phyloP scores from a whole-genome alignment of 2,888 invertebrate genomes.

The Koerneria pararmatus region DNA sequence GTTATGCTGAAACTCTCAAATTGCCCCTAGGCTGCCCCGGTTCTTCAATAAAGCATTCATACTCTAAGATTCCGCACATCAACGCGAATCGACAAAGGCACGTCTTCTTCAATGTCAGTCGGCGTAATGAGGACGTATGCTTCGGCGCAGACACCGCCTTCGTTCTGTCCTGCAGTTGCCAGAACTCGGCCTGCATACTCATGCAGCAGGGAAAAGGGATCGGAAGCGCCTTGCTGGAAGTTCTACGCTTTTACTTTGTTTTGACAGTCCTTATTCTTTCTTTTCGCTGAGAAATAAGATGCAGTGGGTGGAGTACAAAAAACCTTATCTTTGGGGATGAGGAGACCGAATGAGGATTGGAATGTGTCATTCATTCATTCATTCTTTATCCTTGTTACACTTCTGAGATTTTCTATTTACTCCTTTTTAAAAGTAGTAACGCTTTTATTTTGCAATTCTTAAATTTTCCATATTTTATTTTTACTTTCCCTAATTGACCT shows the following conservation, averaged over 20 bases:
- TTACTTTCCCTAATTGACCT: conserved; percentile 19
- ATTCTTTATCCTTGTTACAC: too few relatives aligned
- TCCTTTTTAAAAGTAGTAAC: neutral
- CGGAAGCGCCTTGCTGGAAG: conserved; percentile 32
- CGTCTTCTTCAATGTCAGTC: conserved; percentile 11
- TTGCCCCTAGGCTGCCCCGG: too few relatives aligned
- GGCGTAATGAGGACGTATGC: conserved; percentile 3
- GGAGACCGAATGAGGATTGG: too few relatives aligned
- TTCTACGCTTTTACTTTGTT: neutral
- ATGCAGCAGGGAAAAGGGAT: conserved; percentile 40
- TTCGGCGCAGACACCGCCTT: neutral
- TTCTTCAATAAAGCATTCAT: neutral
- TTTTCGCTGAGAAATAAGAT: neutral
- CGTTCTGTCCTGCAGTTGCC: neutral
- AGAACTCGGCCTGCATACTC: conserved; percentile 37
- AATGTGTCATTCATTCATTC: too few relatives aligned
- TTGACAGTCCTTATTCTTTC: neutral
- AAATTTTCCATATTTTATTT: neutral
- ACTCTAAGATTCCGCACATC: conserved; percentile 13
- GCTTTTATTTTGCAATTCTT: neutral
- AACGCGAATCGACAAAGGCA: conserved; percentile 13
- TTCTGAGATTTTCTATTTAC: too few relatives aligned
- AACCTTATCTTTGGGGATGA: too few relatives aligned
- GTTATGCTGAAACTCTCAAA: too few relatives aligned
- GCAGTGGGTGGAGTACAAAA: too few relatives aligned